A percentile compares a stretch with the other conserved stretches of the same genome.
phyloP scores from a whole-genome alignment of 2,113 vertebrate genomes.

The Herpetotheres cachinnans region DNA sequence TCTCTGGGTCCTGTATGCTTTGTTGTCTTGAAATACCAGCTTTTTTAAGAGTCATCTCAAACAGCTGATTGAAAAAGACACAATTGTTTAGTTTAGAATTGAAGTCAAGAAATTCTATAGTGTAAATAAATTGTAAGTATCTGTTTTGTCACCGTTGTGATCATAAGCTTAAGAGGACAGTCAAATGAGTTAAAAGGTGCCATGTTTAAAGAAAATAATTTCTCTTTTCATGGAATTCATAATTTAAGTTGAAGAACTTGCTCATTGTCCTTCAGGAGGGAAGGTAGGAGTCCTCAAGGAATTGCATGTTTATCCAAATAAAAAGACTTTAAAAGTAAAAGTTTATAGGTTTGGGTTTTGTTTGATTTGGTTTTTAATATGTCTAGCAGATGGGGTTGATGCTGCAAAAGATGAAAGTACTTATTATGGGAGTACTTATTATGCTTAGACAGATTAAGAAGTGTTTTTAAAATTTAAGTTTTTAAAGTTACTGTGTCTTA shows the following conservation, averaged over 20 bases:
- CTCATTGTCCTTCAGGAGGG: neutral
- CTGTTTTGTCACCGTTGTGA: neutral
- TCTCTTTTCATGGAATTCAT: neutral
- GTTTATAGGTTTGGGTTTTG: neutral
- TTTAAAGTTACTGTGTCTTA: neutral
- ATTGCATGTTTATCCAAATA: neutral
- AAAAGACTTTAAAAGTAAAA: neutral
- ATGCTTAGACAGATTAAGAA: neutral
- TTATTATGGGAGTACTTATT: neutral
- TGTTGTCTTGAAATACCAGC: neutral
- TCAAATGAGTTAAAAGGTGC: neutral
- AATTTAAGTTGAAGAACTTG: neutral
- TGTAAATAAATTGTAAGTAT: neutral
- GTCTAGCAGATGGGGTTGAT: neutral
- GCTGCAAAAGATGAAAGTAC: neutral
- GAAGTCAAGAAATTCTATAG: neutral
- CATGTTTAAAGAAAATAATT: neutral
- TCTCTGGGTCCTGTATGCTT: neutral
- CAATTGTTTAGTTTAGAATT: neutral
- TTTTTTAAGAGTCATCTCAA: neutral
- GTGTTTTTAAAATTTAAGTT: neutral
- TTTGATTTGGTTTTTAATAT: neutral
- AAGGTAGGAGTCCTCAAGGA: neutral
- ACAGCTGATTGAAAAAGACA: neutral
- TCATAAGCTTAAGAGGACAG: neutral